phyloP scores from a whole-genome alignment of 1,140 invertebrate species.

The Myzus persicae region DNA sequence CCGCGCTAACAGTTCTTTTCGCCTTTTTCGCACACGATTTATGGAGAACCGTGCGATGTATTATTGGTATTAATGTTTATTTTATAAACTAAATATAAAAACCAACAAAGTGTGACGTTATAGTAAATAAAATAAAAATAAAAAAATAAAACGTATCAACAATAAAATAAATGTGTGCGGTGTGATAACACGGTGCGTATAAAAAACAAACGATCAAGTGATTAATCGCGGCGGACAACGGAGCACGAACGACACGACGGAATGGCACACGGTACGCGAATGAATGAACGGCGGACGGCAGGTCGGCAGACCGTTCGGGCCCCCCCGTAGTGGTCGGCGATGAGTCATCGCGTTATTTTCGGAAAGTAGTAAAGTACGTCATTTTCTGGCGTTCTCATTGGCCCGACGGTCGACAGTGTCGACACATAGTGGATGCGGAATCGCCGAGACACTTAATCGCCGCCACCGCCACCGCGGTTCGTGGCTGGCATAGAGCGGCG shows the following conservation, averaged over 20 bases:
- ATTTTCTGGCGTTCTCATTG: slow-evolving; percentile 63
- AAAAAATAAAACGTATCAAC: neutral
- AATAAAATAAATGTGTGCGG: neutral
- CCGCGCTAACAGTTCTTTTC: neutral
- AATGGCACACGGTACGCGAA: slow-evolving; percentile 65
- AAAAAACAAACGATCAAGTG: slow-evolving; percentile 31
- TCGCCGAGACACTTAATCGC: neutral
- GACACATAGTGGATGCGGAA: slow-evolving; percentile 45
- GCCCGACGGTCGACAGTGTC: slow-evolving; percentile 64
- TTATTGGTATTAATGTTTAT: too few relatives aligned
- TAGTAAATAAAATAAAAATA: neutral
- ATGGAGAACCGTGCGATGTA: neutral
- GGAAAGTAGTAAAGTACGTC: slow-evolving; percentile 65
- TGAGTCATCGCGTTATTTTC: slow-evolving; percentile 67
- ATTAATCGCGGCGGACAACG: neutral
- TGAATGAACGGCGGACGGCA: slow-evolving; percentile 64
- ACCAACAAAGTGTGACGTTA: neutral
- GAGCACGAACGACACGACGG: slow-evolving; percentile 63
- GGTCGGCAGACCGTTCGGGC: slow-evolving; percentile 60
- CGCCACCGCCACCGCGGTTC: too few relatives aligned
- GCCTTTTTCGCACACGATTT: neutral
- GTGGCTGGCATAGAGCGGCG: neutral
- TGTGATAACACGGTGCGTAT: slow-evolving; percentile 52
- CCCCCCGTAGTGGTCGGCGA: slow-evolving; percentile 63
- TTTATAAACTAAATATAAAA: neutral